Conservation (phyloP, 2,888 invertebrate genomes). For the Adelphocoris suturalis region DNA sequence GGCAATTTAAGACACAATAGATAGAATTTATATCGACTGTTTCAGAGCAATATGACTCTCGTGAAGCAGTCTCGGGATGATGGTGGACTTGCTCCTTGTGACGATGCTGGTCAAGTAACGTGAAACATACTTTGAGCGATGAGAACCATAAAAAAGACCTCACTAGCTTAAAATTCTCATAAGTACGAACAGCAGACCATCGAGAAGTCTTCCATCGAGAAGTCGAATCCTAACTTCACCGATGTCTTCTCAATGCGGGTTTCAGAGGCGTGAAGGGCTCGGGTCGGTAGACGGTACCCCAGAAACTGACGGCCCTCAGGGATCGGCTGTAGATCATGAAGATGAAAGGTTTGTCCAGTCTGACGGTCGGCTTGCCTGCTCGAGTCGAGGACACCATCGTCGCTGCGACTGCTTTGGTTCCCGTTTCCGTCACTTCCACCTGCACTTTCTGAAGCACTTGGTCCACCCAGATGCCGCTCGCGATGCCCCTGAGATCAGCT, state of each 20-base stretch:
- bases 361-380: slow-evolving; percentile 80
- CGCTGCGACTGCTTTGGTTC: slow-evolving; percentile 86
- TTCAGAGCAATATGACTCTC: too few species aligned
- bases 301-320: slow-evolving; percentile 85
- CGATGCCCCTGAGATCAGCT: slow-evolving; percentile 83
- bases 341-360: slow-evolving; percentile 86
- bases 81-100: too few species aligned
- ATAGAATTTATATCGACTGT: too few species aligned
- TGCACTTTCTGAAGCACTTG: slow-evolving; percentile 80
- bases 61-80: too few species aligned
- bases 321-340: slow-evolving; percentile 86
- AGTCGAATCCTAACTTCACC: too few species aligned
- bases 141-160: too few species aligned
- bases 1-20: too few species aligned
- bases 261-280: slow-evolving; percentile 76
- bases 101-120: too few species aligned
- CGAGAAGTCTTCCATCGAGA: too few species aligned
- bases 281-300: slow-evolving; percentile 85
- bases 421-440: slow-evolving; percentile 81
- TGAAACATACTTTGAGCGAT: too few species aligned
- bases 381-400: slow-evolving; percentile 82
- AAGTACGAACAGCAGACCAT: too few species aligned
- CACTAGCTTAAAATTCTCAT: too few species aligned
- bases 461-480: slow-evolving; percentile 77
- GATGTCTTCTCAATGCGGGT: not conserved